Percentiles rank a stretch among this genome's conserved stretches.
phyloP scores from a whole-genome alignment of 2,888 invertebrate species.

The Aethes cnicana region DNA sequence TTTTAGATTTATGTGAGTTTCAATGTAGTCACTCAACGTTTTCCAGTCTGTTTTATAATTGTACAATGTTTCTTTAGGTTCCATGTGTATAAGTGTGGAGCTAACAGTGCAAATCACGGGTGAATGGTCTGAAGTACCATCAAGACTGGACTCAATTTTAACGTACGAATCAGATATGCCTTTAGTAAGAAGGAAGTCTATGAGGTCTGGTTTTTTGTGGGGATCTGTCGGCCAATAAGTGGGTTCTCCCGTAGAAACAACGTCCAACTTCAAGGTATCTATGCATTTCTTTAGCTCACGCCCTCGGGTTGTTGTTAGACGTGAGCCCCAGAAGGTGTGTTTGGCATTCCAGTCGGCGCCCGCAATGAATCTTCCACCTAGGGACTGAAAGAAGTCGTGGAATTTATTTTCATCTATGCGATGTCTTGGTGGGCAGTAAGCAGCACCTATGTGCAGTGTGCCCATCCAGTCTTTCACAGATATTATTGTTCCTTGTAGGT shows the following conservation, averaged over 20 bases:
- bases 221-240: too few relatives aligned
- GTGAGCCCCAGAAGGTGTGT: constrained; percentile 3
- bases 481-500: not conserved
- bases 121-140: constrained; percentile 9
- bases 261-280: not conserved
- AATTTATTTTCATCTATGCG: not conserved
- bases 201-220: constrained; percentile 15
- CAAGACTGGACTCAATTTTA: not conserved
- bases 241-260: constrained; percentile 9
- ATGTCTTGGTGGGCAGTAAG: not conserved
- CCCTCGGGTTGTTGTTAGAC: constrained; percentile 5
- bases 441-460: not conserved
- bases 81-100: not conserved
- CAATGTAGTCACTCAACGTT: not conserved
- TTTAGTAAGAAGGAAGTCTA: constrained; percentile 16
- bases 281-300: constrained; percentile 5
- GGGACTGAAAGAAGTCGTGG: not conserved
- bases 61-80: not conserved
- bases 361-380: too few relatives aligned
- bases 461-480: not conserved
- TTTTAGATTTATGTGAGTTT: not conserved
- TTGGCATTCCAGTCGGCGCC: not conserved
- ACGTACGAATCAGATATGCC: not conserved
- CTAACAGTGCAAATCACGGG: constrained; percentile 15
- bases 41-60: not conserved